These are phyloP conservation scores for Diaprepes abbreviatus DNA, from an alignment of 2,888 invertebrate genomes.

Conservation along the genomic window DNA sequence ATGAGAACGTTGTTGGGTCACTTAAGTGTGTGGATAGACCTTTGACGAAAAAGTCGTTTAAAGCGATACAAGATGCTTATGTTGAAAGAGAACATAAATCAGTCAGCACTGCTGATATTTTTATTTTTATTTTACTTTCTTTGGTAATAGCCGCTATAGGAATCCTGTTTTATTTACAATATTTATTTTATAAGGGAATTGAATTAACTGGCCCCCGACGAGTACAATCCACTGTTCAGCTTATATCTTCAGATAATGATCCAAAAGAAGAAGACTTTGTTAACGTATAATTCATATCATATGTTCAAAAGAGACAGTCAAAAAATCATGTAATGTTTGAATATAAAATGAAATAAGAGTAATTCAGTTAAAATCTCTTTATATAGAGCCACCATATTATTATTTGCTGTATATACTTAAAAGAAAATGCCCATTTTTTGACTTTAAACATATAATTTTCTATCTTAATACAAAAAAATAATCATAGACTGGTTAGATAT, in stretches of 20 bases:
- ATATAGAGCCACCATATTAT: too few species aligned
- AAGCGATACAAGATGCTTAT: constrained; percentile 32
- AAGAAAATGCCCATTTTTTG: too few species aligned
- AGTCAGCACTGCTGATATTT: constrained; percentile 51
- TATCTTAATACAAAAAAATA: too few species aligned
- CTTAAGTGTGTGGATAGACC: constrained; percentile 55
- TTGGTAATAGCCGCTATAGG: constrained; percentile 56
- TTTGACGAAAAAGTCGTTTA: constrained; percentile 24
- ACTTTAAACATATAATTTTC: too few species aligned
- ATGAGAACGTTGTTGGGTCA: constrained; percentile 51
- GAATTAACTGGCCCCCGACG: constrained; percentile 35
- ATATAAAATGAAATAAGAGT: too few species aligned
- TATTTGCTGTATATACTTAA: too few species aligned
- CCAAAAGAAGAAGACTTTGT: constrained; percentile 52
- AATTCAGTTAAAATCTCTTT: too few species aligned
- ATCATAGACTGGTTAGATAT: too few species aligned
- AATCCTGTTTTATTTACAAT: constrained; percentile 60
- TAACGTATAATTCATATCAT: constrained; percentile 47
- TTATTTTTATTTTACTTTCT: constrained; percentile 55
- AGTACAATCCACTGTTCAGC: constrained; percentile 51
- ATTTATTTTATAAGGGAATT: constrained; percentile 54
- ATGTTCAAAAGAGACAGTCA: too few species aligned
- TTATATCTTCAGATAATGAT: constrained; percentile 54
- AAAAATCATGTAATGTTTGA: too few species aligned
- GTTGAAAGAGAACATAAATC: constrained; percentile 7